Evolutionary conservation across 2,888 invertebrate genomes (phyloP).

Genomic region (Hylaea fasciaria): DNA sequence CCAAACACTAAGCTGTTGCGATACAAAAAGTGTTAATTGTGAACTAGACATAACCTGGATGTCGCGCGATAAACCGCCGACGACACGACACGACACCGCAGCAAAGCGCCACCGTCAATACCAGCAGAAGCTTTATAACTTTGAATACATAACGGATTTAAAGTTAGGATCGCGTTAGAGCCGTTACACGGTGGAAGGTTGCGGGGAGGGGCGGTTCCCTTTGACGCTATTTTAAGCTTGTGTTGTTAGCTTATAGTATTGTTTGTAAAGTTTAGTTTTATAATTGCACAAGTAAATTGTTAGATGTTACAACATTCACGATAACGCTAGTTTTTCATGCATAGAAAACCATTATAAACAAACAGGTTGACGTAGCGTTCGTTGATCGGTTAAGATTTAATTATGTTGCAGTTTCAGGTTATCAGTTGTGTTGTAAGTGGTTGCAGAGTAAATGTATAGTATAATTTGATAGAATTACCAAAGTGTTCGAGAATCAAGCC

Average conservation of each 20-base stretch:
- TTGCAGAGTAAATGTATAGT: too few relatives aligned
- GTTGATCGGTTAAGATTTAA: too few relatives aligned
- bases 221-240: conserved; percentile 3
- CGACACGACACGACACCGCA: too few relatives aligned
- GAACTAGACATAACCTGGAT: background rate
- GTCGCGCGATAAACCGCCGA: conserved; percentile 13
- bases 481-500: background rate
- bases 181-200: conserved; percentile 6
- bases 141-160: conserved; percentile 23
- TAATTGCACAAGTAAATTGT: too few relatives aligned
- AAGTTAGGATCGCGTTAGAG: conserved; percentile 22
- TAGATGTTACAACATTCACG: too few relatives aligned
- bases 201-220: conserved; percentile 11
- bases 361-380: too few relatives aligned
- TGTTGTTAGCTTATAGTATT: background rate
- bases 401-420: too few relatives aligned
- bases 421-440: too few relatives aligned
- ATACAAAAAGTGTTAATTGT: background rate
- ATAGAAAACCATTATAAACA: too few relatives aligned
- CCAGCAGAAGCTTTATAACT: conserved; percentile 17
- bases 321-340: too few relatives aligned
- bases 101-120: conserved; percentile 2
- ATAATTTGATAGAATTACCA: background rate
- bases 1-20: background rate
- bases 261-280: too few relatives aligned